phyloP scores from a whole-genome alignment of 2,113 vertebrate species.

The Paralichthys olivaceus region DNA sequence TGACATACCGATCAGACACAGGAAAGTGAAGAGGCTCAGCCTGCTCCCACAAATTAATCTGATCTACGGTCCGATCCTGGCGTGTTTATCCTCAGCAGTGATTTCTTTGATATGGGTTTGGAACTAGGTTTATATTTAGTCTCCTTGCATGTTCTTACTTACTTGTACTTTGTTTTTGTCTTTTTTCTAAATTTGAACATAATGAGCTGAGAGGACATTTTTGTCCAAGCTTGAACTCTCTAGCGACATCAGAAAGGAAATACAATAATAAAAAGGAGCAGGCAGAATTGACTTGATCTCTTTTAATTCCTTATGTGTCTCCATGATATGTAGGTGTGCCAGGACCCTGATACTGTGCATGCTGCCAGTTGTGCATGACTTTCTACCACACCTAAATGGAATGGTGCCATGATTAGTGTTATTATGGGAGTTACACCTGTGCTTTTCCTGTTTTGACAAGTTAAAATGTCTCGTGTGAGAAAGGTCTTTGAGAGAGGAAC shows the following conservation, averaged over 20 bases:
- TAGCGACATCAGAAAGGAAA: not conserved
- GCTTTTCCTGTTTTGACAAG: conserved; percentile 35
- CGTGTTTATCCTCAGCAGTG: conserved; percentile 1
- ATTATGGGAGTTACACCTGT: conserved; percentile 1
- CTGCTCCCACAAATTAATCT: not conserved
- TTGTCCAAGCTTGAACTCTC: not conserved
- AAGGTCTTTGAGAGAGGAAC: not conserved
- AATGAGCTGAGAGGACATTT: conserved; percentile 8
- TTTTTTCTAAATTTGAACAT: not conserved
- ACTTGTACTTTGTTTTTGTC: not conserved
- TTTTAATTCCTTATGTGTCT: not conserved
- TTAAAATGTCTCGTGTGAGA: conserved; percentile 33
- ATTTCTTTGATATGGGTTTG: conserved; percentile 22
- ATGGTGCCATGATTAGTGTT: conserved; percentile 1
- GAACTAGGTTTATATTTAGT: not conserved
- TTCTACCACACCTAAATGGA: conserved; percentile 40
- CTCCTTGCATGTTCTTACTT: not conserved
- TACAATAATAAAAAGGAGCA: too few relatives aligned
- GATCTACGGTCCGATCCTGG: not conserved
- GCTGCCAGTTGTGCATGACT: not conserved
- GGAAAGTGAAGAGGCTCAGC: not conserved
- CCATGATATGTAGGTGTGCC: not conserved
- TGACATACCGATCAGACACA: not conserved
- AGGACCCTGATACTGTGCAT: not conserved
- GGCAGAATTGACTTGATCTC: not conserved